Evolutionary conservation across 2,888 invertebrate species (phyloP).

Genomic region (Unio delphinus): DNA sequence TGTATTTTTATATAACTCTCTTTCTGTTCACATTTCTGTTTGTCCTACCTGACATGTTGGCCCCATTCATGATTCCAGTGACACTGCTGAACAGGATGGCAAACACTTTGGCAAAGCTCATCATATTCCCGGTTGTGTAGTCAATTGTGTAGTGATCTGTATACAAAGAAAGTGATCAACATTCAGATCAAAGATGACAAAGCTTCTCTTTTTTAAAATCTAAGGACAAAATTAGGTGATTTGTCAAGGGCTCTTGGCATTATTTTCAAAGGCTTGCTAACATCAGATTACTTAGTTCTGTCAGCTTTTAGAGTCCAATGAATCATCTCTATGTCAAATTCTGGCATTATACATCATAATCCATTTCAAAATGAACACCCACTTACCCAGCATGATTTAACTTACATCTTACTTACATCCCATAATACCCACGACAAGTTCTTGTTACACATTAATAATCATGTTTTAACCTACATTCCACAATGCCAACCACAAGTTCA

Average conservation of each 20-base stretch:
- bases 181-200: constrained; percentile 1
- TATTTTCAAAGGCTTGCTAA: background rate
- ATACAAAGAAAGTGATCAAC: constrained; percentile 2
- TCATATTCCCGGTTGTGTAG: constrained; percentile 78
- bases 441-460: no score
- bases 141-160: constrained; percentile 75
- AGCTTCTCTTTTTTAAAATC: no score
- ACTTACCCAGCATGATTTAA: no score
- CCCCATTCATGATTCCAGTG: constrained; percentile 99
- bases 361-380: no score
- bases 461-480: no score
- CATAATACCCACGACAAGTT: no score
- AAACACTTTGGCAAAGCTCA: constrained; percentile 94
- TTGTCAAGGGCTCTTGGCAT: background rate
- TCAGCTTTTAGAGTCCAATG: no score
- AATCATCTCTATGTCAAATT: no score
- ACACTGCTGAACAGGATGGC: constrained; percentile 98
- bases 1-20: background rate
- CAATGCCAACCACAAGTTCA: no score
- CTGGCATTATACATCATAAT: no score
- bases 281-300: no score
- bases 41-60: constrained; percentile 88
- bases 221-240: background rate
- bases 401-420: no score
- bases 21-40: background rate